These are phyloP conservation scores for Charaxes varanes DNA, from an alignment of 1,140 invertebrate species.

Conservation along the genomic window DNA sequence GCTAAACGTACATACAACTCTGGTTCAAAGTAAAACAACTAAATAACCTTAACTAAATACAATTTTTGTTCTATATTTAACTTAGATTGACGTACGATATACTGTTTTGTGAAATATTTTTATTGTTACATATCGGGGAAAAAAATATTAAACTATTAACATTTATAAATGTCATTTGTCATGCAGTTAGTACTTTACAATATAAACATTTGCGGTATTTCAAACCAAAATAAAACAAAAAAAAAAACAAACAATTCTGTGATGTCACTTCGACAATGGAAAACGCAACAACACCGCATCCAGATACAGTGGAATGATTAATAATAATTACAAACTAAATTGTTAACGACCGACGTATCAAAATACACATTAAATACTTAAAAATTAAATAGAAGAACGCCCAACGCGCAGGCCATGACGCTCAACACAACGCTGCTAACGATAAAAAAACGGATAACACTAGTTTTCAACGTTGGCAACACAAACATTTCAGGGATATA, in stretches of 20 bases:
- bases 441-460: slow-evolving; percentile 15
- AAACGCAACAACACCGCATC: slow-evolving; percentile 25
- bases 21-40: too few relatives aligned
- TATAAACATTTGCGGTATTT: too few relatives aligned
- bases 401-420: slow-evolving; percentile 26
- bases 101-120: slow-evolving; percentile 10
- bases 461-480: too few relatives aligned
- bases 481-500: slow-evolving; percentile 25
- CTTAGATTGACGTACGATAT: too few relatives aligned
- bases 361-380: slow-evolving; percentile 65
- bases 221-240: too few relatives aligned
- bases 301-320: slow-evolving; percentile 59
- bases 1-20: too few relatives aligned
- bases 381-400: slow-evolving; percentile 42
- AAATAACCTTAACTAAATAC: slow-evolving; percentile 35
- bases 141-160: slow-evolving; percentile 29
- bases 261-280: slow-evolving; percentile 26
- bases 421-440: slow-evolving; percentile 17
- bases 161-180: slow-evolving; percentile 40
- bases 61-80: slow-evolving; percentile 39
- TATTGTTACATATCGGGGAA: slow-evolving; percentile 30
- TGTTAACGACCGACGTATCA: slow-evolving; percentile 57
- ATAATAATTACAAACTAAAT: slow-evolving; percentile 48
- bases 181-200: slow-evolving; percentile 57
- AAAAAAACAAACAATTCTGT: too few relatives aligned